Base-by-base conservation (phyloP, 2,797 vertebrate genomes). In the Rhinoraja longicauda region DNA sequence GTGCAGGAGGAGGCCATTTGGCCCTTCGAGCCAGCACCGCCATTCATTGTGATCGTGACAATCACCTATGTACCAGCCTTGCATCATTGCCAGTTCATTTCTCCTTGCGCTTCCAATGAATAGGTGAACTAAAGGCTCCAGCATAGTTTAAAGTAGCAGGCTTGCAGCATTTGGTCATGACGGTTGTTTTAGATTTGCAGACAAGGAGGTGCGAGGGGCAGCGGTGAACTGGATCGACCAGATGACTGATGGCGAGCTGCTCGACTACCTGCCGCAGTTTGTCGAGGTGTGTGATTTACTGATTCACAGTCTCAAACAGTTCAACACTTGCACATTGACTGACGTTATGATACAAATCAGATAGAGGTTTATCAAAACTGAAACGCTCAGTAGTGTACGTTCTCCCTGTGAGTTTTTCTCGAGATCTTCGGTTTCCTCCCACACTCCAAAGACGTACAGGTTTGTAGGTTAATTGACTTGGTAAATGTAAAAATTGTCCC, bases 221-320 rank as follows among this genome's bases (percentile, higher is more conserved):
- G 98, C 98, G 82, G 97, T 99, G 73, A 95, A 95, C 3, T 99
- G 99, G 99, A 98, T 99, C 15, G 96, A 97, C 93, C 95, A 96
- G 70, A 96, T 98, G 95, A 98, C 97, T 78, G 98, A 99, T 88
- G 99, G 99, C 94, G 98, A 99, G 93, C 95, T 99, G 94, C 96
- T 97, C 70, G 98, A 98, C 94, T 98, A 99, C 94, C 97, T 99
- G 91, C 99, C 99, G 86, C 99, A 99, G 53, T 97, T 99, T 93
- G 98, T 99, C 7, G 98, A 99, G 97, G 99, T 99, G 93, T 95
- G 93, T 90, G 19, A 73, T 21, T 77, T n/a, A 10, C 4, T 93
- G 45, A 19, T 62, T 93, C 13, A 7, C 32, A n/a, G 62, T 19
- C 82, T 88, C 6, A 36, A 67, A 36, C n/a, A 67, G 32, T 88